Conservation (phyloP, 2,797 vertebrate genomes). For the Xenentodon cancila region DNA sequence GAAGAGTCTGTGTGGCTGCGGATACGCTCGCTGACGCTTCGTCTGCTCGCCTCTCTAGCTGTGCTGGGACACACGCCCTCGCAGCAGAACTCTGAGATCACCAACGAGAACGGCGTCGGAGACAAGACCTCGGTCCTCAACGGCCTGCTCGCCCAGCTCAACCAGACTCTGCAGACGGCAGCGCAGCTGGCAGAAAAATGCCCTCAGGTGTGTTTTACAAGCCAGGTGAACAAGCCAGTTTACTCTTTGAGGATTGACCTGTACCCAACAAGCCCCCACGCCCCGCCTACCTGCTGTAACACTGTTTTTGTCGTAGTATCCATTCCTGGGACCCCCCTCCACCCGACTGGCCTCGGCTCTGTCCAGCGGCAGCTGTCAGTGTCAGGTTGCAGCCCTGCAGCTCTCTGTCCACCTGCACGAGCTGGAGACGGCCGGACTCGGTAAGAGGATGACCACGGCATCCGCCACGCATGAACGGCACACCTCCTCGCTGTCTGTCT, state of each 20-base stretch:
- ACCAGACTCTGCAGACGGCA: constrained; percentile 84
- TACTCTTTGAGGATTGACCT: too few relatives aligned
- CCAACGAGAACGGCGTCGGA: constrained; percentile 90
- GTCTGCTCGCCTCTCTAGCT: constrained; percentile 88
- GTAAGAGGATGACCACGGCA: constrained; percentile 70
- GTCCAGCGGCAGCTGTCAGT: constrained; percentile 90
- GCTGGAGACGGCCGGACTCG: constrained; percentile 90
- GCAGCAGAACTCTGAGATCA: constrained; percentile 88
- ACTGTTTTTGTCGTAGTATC: constrained; percentile 81
- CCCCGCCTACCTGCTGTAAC: neutral
- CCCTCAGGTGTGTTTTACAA: constrained; percentile 44
- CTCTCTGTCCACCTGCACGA: constrained; percentile 91
- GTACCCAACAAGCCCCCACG: too few relatives aligned
- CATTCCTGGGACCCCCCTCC: constrained; percentile 92
- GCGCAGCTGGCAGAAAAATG: constrained; percentile 83
- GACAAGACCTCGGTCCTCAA: constrained; percentile 82
- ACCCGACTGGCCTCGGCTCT: constrained; percentile 90
- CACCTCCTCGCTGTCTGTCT: too few relatives aligned
- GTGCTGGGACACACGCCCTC: constrained; percentile 79
- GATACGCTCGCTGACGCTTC: constrained; percentile 91
- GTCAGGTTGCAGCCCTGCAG: constrained; percentile 90
- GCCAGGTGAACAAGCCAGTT: too few relatives aligned
- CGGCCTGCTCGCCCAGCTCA: constrained; percentile 87
- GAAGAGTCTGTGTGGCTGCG: constrained; percentile 92
- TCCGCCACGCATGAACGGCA: too few relatives aligned